phyloP scores from a whole-genome alignment of 2,888 invertebrate genomes.

The Euspilapteryx auroguttella region DNA sequence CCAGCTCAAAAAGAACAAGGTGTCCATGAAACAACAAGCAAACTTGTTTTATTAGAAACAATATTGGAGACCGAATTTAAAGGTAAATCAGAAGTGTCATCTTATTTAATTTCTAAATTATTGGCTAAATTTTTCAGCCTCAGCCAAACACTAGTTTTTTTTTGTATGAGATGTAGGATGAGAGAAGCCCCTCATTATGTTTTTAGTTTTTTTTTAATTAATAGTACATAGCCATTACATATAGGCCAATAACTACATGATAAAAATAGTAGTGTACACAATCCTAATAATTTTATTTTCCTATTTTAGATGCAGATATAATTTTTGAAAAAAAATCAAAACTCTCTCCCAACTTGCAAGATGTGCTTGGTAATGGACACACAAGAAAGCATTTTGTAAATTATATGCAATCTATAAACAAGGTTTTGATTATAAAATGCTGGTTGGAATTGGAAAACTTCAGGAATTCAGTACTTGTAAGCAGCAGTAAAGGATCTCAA shows the following conservation, averaged over 20 bases:
- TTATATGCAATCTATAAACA: constrained; percentile 78
- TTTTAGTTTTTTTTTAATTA: no score
- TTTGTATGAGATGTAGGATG: no score
- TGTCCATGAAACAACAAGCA: constrained; percentile 3
- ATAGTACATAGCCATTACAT: no score
- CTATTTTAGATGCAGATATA: no score
- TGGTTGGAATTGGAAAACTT: constrained; percentile 77
- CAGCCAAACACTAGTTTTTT: no score
- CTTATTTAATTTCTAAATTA: no score
- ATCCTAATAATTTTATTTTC: no score
- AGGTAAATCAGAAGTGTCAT: no score
- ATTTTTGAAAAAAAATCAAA: constrained; percentile 60
- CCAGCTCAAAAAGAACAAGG: constrained; percentile 6
- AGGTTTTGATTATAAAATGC: constrained; percentile 68
- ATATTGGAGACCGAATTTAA: constrained; percentile 18
- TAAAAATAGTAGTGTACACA: no score
- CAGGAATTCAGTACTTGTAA: constrained; percentile 22
- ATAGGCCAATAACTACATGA: no score
- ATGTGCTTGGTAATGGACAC: constrained; percentile 77
- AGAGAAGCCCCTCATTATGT: no score
- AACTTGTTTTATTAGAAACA: constrained; percentile 5
- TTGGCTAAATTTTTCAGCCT: no score
- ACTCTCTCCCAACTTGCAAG: constrained; percentile 73
- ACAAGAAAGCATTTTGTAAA: constrained; percentile 84
- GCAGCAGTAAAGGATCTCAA: constrained; percentile 12